Conservation (phyloP, 2,113 vertebrate genomes). For the Gobio gobio region DNA sequence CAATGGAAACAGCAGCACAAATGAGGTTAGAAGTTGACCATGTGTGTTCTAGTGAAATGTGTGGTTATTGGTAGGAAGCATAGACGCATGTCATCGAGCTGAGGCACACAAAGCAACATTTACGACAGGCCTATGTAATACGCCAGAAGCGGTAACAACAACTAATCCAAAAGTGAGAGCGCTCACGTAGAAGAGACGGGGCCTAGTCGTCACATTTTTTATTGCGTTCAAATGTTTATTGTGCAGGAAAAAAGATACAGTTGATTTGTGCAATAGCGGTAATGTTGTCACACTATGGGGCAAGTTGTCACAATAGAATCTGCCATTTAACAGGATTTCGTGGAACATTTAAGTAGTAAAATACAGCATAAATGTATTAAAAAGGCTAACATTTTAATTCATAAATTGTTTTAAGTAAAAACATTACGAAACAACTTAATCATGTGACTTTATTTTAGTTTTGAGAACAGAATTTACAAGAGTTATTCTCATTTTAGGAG, state of each 20-base stretch:
- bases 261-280: not conserved
- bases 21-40: conserved; percentile 61
- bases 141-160: not conserved
- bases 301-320: not conserved
- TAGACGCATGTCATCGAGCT: not conserved
- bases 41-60: conserved; percentile 59
- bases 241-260: not conserved
- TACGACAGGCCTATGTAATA: not conserved
- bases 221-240: not conserved
- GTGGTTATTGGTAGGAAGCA: conserved; percentile 63
- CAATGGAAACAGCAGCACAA: conserved; percentile 47
- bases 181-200: not conserved
- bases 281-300: not conserved
- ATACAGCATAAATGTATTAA: not conserved
- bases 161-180: not conserved
- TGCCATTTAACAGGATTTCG: not conserved
- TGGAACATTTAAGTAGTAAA: not conserved
- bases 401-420: too few species aligned
- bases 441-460: too few species aligned
- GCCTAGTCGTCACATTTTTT: not conserved
- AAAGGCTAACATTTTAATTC: too few species aligned
- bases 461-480: not conserved
- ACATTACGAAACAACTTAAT: not conserved
- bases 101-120: not conserved
- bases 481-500: not conserved